Percentiles rank a stretch among this genome's conserved stretches.
Evolutionary conservation across 1,140 invertebrate species (phyloP).

Genomic region (Orius insidiosus): DNA sequence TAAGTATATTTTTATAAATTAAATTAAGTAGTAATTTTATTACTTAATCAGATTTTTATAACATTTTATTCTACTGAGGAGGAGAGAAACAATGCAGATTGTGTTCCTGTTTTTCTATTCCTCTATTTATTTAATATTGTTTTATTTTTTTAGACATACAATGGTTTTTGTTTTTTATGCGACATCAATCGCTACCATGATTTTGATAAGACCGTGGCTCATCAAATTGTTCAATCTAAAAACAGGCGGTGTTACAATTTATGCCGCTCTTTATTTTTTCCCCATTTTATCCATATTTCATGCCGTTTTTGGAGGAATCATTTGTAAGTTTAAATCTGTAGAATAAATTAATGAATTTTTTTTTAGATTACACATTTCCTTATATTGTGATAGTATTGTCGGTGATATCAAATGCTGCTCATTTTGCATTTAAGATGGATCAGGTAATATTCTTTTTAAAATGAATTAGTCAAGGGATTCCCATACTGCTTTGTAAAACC

Average conservation of each 20-base stretch:
- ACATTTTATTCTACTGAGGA: too few relatives aligned
- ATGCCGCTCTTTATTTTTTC: slow-evolving; percentile 87
- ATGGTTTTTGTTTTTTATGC: slow-evolving; percentile 87
- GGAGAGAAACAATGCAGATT: too few relatives aligned
- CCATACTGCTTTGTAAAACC: too few relatives aligned
- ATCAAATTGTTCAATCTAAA: slow-evolving; percentile 43
- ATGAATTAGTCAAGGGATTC: too few relatives aligned
- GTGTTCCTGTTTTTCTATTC: too few relatives aligned
- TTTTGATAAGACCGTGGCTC: slow-evolving; percentile 55
- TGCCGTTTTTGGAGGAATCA: slow-evolving; percentile 74
- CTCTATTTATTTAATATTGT: too few relatives aligned
- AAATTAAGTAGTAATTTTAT: neutral
- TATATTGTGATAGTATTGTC: slow-evolving; percentile 87
- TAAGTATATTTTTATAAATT: slow-evolving; percentile 34
- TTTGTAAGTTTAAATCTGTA: slow-evolving; percentile 40
- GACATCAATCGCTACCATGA: slow-evolving; percentile 60
- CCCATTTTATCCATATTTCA: slow-evolving; percentile 77
- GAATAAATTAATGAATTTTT: slow-evolving; percentile 5
- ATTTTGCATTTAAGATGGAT: slow-evolving; percentile 75
- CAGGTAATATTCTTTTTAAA: too few relatives aligned
- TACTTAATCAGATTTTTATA: too few relatives aligned
- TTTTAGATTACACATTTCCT: slow-evolving; percentile 80
- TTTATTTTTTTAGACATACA: slow-evolving; percentile 53
- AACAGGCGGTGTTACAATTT: slow-evolving; percentile 49
- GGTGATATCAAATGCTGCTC: slow-evolving; percentile 79